Evolutionary conservation across 2,113 vertebrate genomes (phyloP), one percentile per base, ranked within the genome.

Genomic region (Athene cunicularia): DNA sequence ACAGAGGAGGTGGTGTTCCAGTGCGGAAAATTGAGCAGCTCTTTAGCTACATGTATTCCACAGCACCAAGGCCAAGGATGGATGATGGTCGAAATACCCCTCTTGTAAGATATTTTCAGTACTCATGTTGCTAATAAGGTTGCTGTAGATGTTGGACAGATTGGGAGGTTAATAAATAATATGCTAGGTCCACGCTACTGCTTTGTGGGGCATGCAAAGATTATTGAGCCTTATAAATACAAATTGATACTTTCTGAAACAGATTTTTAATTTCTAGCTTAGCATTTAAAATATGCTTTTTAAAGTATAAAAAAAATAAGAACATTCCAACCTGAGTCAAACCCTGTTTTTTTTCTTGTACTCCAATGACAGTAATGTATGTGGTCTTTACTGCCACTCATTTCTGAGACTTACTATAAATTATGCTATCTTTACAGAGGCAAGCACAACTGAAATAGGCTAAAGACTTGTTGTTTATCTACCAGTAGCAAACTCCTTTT

Each of bases 1-100:
- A 99, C 97, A 98, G 98, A 97, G 99, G 99, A 68, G 99, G 99
- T 14, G 99, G 99, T 18, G 99, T 99, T 75, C 99, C 99, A 4
- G 97, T 99, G 79, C 99, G 99, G 95, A 99, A 99, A 97, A 99
- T 98, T 5, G 99, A 99, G 87, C 98, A 89, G 28, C 98, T 99
- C 14, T 99, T 99, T 26, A 99, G 99, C 97, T 99, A 99, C 95
- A 99, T 98, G 93, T 99, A 99, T 97, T 99, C 99, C 89, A 99
- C 99, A 0, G 99, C 99, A 27, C 99, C 99, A 7, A 99, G 98
- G 17, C 99, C 99, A 1, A 98, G 98, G 45, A 83, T 97, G 82
- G 99, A 99, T 90, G 99, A 98, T 74, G 97, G 96, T 30, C 98
- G 99, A 50, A 99, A 99, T 15, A 98, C 99, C 19, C 99, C 99